A percentile compares a stretch with the other conserved stretches of the same genome.
Evolutionary conservation across 2,113 vertebrate genomes (phyloP).

Genomic region (Neotoma lepida): DNA sequence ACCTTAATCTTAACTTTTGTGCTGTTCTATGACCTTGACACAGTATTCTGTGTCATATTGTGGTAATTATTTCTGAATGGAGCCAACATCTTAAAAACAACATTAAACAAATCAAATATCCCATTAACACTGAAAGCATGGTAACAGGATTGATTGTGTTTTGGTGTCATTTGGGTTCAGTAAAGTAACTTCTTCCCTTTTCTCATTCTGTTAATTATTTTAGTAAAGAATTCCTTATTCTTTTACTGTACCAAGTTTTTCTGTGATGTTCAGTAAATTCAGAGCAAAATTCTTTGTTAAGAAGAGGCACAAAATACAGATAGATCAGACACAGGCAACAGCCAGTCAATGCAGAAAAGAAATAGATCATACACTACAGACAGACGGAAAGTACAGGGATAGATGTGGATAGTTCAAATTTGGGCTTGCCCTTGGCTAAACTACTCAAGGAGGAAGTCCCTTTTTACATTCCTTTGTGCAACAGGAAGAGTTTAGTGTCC

Average conservation of each 20-base stretch:
- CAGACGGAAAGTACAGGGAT: too few species aligned
- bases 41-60: neutral
- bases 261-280: neutral
- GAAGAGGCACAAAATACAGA: neutral
- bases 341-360: neutral
- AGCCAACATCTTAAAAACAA: neutral
- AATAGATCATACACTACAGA: neutral
- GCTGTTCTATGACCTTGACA: too few species aligned
- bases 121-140: neutral
- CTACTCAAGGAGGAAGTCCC: neutral
- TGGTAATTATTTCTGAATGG: neutral
- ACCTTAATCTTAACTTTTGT: too few species aligned
- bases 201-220: neutral
- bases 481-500: neutral
- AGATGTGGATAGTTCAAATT: neutral
- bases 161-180: neutral
- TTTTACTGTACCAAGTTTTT: neutral
- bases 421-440: neutral
- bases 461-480: neutral
- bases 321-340: neutral
- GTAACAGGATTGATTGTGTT: neutral
- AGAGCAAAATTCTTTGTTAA: neutral
- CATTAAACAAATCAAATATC: neutral
- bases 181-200: neutral
- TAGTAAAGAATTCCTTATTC: neutral